A percentile compares a stretch with the other conserved stretches of the same genome.
These are phyloP conservation scores for Drosophila nr. perissopoda DNA, from an alignment of 2,888 invertebrate genomes.

Conservation along the genomic window DNA sequence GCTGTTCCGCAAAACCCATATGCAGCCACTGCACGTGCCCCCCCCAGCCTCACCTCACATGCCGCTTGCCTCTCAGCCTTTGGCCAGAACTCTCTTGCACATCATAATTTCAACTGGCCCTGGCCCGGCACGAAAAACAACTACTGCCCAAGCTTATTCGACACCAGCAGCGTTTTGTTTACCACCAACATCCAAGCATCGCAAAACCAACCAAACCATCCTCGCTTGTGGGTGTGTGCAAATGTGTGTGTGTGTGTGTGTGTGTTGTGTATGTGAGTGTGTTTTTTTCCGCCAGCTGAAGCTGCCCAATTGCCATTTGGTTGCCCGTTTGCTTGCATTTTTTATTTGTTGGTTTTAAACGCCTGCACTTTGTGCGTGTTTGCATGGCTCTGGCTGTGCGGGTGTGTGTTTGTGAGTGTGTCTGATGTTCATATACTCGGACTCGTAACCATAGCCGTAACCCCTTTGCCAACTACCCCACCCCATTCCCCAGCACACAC, in stretches of 20 bases:
- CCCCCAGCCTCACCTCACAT: background rate
- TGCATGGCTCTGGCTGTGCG: slow-evolving; percentile 24
- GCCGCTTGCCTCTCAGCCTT: slow-evolving; percentile 25
- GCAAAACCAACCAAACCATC: background rate
- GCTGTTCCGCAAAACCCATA: slow-evolving; percentile 28
- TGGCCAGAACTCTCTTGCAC: slow-evolving; percentile 63
- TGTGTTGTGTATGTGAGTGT: background rate
- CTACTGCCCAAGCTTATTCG: slow-evolving; percentile 67
- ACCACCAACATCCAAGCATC: background rate
- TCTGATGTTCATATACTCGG: slow-evolving; percentile 69
- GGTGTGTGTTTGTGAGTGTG: slow-evolving; percentile 18
- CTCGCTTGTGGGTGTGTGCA: background rate
- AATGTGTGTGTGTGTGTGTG: background rate
- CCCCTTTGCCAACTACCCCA: slow-evolving; percentile 4
- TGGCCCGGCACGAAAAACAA: slow-evolving; percentile 64
- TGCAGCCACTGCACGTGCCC: slow-evolving; percentile 7
- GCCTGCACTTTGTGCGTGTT: slow-evolving; percentile 66
- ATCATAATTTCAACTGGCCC: slow-evolving; percentile 70
- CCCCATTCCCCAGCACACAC: background rate
- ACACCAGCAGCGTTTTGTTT: slow-evolving; percentile 70
- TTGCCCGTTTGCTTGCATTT: slow-evolving; percentile 76
- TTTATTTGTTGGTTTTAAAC: slow-evolving; percentile 79
- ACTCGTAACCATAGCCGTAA: slow-evolving; percentile 23
- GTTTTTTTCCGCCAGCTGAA: slow-evolving; percentile 35
- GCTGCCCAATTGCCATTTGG: slow-evolving; percentile 76